Conservation (phyloP, 2,888 invertebrate species). For the Escarpia spicata region DNA sequence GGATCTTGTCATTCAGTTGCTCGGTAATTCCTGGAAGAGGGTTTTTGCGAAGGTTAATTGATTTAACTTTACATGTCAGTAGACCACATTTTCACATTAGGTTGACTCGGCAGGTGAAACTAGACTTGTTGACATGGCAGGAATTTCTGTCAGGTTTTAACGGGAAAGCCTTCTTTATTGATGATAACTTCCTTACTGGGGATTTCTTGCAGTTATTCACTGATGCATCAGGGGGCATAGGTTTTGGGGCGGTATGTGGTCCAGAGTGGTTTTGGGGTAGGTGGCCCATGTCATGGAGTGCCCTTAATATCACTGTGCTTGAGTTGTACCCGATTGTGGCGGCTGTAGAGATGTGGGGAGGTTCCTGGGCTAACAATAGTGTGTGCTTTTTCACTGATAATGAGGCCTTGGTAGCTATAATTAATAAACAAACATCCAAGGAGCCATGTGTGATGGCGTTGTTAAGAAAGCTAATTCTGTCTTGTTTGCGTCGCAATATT, state of each 20-base stretch:
- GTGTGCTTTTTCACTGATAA: not conserved
- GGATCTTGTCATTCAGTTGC: not conserved
- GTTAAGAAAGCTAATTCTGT: not conserved
- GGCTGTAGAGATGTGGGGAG: not conserved
- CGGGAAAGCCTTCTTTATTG: too few species aligned
- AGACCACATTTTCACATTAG: not conserved
- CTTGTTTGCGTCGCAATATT: not conserved
- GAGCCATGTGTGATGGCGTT: not conserved
- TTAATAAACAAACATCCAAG: not conserved
- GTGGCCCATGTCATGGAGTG: not conserved
- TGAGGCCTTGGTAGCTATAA: not conserved
- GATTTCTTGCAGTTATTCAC: too few species aligned
- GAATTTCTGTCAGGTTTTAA: too few species aligned
- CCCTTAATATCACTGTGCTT: not conserved
- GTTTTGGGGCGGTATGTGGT: not conserved
- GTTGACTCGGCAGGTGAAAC: not conserved
- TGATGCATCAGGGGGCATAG: not conserved
- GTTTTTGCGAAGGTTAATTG: too few species aligned
- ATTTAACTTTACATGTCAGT: not conserved
- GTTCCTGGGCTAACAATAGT: not conserved
- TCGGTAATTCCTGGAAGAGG: not conserved
- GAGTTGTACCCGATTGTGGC: not conserved
- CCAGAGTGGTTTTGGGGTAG: not conserved
- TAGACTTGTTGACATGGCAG: not conserved
- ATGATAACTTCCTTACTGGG: too few species aligned